Base-by-base conservation (phyloP, 2,113 vertebrate species). In the Chrysochloris asiatica region DNA sequence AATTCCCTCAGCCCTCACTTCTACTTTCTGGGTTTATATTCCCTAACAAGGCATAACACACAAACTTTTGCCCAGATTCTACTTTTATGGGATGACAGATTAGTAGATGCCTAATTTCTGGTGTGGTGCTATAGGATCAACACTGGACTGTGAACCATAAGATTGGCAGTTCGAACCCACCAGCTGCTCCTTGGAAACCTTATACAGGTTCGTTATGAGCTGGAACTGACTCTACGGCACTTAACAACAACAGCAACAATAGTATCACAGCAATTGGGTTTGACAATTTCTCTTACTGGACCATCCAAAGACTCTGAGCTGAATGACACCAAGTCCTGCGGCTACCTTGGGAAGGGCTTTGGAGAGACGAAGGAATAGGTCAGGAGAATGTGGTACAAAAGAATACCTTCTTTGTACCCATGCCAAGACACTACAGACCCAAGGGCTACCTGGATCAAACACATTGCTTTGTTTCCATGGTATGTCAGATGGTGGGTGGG, bases 401-500 rank as follows among this genome's bases (percentile, higher is more conserved):
- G 47, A 8, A 45, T 11, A 4, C 9, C 1, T 65, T 41, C 8
- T 86, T 84, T 67, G 61, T 92, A 50, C 19, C 50, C 38, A 2
- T 6, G 67, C 82, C 89, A 77, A 52, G n/a, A 71, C 36, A 36
- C 43, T 0, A 1, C 47, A 71, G 52, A 76, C 59, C 54, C 11
- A 7, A 38, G 69, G 38, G 22, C n/a, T 45, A 52, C 77, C 36
- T 54, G 73, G 30, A 82, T 82, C 52, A 54, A 48, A 87, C 30
- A 21, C 16, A 38, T 12, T 75, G 65, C 91, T 92, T 59, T 61
- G 56, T 73, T 79, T 93, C 76, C 19, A 6, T 1, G 79, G 75
- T 36, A 8, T 47, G 61, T 80, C 13, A 61, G 72, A 41, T 30
- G 78, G 83, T 4, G 8, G 75, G 77, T 47, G 56, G 71, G 73